Base-by-base conservation (phyloP, 2,113 vertebrate species). In the Proterorhinus semilunaris region DNA sequence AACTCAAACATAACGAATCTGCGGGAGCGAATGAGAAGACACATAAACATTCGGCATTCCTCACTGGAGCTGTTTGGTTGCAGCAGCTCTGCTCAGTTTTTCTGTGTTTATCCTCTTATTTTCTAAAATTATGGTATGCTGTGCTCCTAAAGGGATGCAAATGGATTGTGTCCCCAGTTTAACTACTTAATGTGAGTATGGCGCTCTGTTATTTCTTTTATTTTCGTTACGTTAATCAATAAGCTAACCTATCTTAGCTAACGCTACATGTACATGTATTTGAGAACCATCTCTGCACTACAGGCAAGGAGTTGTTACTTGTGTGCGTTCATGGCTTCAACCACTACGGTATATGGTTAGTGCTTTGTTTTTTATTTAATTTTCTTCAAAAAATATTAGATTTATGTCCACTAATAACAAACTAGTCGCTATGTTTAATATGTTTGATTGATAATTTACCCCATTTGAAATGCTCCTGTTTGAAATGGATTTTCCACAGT, bases 1-100 rank as follows among this genome's bases (percentile, higher is more conserved):
- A 47, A 6, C 42, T 7, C 9, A 6, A 17, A 21, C 10, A 6
- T 3, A 5, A 66, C 21, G 90, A 93, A 93, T 91, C 85, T 92
- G 90, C 85, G 43, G 51, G 0, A 0, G 0, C 6, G 11, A 58
- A 53, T 72, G 49, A 16, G 21, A 68, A 84, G 66, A 69, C 73
- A 82, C 0, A 59, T 79, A 83, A 91, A 92, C 88, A 91, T 0
- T 42, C 1, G 48, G 21, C 15, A 10, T 8, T 45, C 6, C 11
- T 10, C 13, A 11, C 69, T 0, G 51, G 15, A 36, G 57, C 58
- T 13, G 27, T 10, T 64, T 62, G 44, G 45, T 1, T 49, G 9
- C 5, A 71, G 21, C 21, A 71, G 21, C 21, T 65, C 13, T 17
- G 53, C 8, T 16, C 16, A 69, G 13, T 11, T 6, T 58, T 6